Base-by-base conservation (phyloP, 2,888 invertebrate species). In the Hydrotaea diabolus region DNA sequence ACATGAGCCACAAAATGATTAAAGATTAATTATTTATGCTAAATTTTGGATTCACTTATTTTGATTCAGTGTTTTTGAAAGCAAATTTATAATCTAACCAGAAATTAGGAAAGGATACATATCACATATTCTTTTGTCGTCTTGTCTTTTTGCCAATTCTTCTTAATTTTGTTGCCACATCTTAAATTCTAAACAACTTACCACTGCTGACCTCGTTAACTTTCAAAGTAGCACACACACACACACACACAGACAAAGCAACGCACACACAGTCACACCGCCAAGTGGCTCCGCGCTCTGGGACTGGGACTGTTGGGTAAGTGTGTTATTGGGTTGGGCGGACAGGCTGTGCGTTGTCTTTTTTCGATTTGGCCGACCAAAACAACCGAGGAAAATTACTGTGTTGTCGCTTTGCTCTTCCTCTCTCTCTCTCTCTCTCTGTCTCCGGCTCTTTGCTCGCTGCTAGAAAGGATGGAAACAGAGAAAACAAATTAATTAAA, bases 401-500 rank as follows among this genome's bases (percentile, higher is more conserved):
- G 73, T 31, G 31, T 31, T 31, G 31, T 7, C 31, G 31, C 7
- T 31, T 49, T 53, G 15, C 1, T 36, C 1, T 4, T 57, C 2
- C 43, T 43, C 43, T 43, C 43, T 43, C 43, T 43, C 43, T 43
- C 43, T 13, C 2, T 2, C 43, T 7, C 9, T 7, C 43, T 7
- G 13, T 13, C 43, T 13, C 43, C 43, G 43, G 15, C 43, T 31
- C 31, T 31, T 31, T 31, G 11, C 21, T 1, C 31, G 19, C n/a
- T 19, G 43, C 39, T 39, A 46, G 23, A 66, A 77, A 77, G 55
- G 36, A 77, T 23, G 55, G 36, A 77, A 77, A 76, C 36, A 76
- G 8, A 62, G 62, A 84, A 84, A 84, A 82, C 82, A 85, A 82
- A 82, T 85, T 82, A 85, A 85, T 85, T 82, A 82, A 85, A 82